Base-by-base conservation (phyloP, 1,140 invertebrate genomes). In the Musca domestica region DNA sequence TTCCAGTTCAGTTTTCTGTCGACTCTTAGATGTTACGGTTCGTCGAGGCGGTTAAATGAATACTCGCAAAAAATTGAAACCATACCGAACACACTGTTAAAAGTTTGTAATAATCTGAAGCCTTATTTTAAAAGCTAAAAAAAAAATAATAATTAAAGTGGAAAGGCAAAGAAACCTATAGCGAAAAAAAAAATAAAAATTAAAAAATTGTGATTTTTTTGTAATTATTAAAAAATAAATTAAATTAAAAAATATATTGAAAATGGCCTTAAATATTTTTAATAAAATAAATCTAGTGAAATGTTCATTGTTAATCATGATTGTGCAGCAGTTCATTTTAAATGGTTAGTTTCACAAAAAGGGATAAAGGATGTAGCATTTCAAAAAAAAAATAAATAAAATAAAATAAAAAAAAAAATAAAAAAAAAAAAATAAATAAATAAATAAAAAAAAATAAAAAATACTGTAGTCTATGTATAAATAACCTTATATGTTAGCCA, bases 1-100 rank as follows among this genome's bases (percentile, higher is more conserved):
- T 41, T 41, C 10, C 34, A 41, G 30, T 61, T 61, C 56, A 61
- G 56, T 61, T 61, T 61, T 61, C 56, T 25, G 56, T 61, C 41
- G 56, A 61, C 56, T 61, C 27, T 61, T 6, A 34, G 41, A 41
- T 34, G 34, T 20, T 19, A 19, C 56, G 56, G 56, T 61, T 61
- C 5, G 34, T 23, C 7, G 23, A 7, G 23, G 27, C 27, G n/a
- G 54, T 27, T n/a, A 64, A 47, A 64, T 41, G 41, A 12, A 47
- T 10, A 48, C 25, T 22, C 20, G 25, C 46, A 25, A 64, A 20
- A 25, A 20, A 19, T 61, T 12, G 10, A 58, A 56, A 27, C 7
- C 48, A 34, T 41, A 61, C 19, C n/a, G 56, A 41, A 61, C 30
- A 2, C 27, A 41, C 34, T 41, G 27, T 20, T 17, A 9, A 61